Evolutionary conservation across 2,113 vertebrate species (phyloP), one percentile per base, ranked within the genome.

Genomic region (Malurus alboscapulatus): DNA sequence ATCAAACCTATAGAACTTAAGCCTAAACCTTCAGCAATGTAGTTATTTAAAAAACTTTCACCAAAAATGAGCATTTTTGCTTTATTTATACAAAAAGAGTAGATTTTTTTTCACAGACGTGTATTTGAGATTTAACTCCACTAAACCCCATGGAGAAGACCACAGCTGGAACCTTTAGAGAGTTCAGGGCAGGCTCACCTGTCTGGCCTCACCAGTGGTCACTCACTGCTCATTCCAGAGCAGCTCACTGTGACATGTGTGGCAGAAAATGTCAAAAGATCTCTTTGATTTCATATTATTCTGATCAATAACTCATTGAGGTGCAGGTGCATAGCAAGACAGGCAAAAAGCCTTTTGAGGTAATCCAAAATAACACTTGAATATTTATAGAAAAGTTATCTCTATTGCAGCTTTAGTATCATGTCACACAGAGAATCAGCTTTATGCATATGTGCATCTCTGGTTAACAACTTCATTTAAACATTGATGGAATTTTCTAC

Each of bases 391-490:
- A 38, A 69, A 40, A 14, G 5, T 57, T 51, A 48, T 10, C 7
- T 51, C 74, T 74, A 6, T 21, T 48, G n/a, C 57, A 55, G 19
- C 36, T 75, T 57, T 61, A 29, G 14, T 51, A 22, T 18, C 75
- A 26, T 20, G 4, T 72, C 89, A 82, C 17, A 27, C 16, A 58
- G 30, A 75, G 30, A 79, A 82, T 68, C 24, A 42, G 14, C 3
- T 84, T 83, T 30, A 51, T 63, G 30, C n/a, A 67, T 38, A 4
- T 15, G 8, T 62, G 32, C 32, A 27, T 77, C 30, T 51, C 54
- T 87, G 26, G 47, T 66, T 90, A 93, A 83, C 29, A 69, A 11
- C 30, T 86, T 10, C 27, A n/a, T 88, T 88, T 83, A 88, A 90
- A 66, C 51, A 51, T 2, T 2, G 38, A 76, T 59, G 79, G 34